These are phyloP conservation scores for Colaptes auratus DNA, from an alignment of 2,113 vertebrate genomes.

Conservation along the genomic window DNA sequence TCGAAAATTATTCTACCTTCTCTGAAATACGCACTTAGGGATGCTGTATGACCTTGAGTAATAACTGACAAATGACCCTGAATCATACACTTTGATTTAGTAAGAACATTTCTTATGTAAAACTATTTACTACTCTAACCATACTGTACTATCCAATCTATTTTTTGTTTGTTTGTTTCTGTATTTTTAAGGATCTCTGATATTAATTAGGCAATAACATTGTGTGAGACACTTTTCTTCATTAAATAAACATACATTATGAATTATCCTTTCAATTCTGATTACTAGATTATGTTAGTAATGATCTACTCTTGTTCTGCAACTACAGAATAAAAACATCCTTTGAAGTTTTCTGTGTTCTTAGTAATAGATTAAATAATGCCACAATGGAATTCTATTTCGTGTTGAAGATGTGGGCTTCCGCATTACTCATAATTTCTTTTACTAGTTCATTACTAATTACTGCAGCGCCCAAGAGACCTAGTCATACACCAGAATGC, in stretches of 20 bases:
- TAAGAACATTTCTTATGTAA: not conserved
- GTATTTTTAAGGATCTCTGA: not conserved
- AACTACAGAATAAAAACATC: not conserved
- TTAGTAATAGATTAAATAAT: slow-evolving; percentile 3
- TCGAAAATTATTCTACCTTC: not conserved
- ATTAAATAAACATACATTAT: not conserved
- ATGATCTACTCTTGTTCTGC: not conserved
- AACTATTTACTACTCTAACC: not conserved
- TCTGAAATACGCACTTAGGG: not conserved
- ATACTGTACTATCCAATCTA: not conserved
- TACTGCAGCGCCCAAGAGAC: not conserved
- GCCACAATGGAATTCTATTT: not conserved
- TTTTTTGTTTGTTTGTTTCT: not conserved
- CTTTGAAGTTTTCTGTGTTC: slow-evolving; percentile 31
- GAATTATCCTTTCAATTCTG: not conserved
- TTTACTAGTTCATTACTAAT: slow-evolving; percentile 27
- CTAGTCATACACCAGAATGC: not conserved
- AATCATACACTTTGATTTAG: not conserved
- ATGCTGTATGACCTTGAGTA: not conserved
- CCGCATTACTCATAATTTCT: not conserved
- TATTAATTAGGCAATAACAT: not conserved
- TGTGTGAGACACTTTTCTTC: not conserved
- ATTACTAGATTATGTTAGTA: slow-evolving; percentile 19
- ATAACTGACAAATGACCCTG: not conserved
- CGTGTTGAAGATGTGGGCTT: not conserved